Base-by-base conservation (phyloP, 2,888 invertebrate genomes). In the Drosophila tripunctata region DNA sequence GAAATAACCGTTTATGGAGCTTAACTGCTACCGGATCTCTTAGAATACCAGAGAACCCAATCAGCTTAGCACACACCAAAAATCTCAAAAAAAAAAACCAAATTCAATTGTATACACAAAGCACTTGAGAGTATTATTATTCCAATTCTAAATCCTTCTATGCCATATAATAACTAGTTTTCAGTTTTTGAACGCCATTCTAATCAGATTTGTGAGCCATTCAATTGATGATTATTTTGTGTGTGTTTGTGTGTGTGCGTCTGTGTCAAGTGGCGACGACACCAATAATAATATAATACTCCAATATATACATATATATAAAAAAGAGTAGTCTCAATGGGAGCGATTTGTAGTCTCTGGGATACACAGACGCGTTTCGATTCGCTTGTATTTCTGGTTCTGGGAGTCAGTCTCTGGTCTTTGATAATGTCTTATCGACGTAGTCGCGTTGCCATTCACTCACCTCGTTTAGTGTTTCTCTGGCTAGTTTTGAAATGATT, bases 201-300 rank as follows among this genome's bases (percentile, higher is more conserved):
- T 76, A 78, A 78, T 78, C 79, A 81, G 79, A 71, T 75, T 81
- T 81, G n/a, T n/a, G 41, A 62, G 58, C 43, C 40, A 72, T 72
- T 72, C 72, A 69, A 69, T 64, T 69, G 60, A 52, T 57, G 63
- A 55, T 75, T 27, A 27, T 27, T 27, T 64, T 58, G 57, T 30
- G 67, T n/a, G n/a, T n/a, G n/a, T n/a, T n/a, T n/a, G n/a, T n/a
- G n/a, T n/a, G n/a, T n/a, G n/a, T n/a, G n/a, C n/a, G n/a, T n/a
- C n/a, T n/a, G n/a, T 54, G 44, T 67, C 57, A 68, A 74, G 68
- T 67, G 68, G 57, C 71, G 71, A 74, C 69, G 71, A 72, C 69
- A 68, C 75, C 68, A 48, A 57, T 68, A 62, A 57, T 52, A 33
- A 52, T 41, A 52, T 52, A 48, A 57, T 74, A 55, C 54, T 52